Percentiles rank a stretch among this genome's conserved stretches.
phyloP scores from a whole-genome alignment of 1,140 invertebrate species.

The Lasioglossum albipes region DNA sequence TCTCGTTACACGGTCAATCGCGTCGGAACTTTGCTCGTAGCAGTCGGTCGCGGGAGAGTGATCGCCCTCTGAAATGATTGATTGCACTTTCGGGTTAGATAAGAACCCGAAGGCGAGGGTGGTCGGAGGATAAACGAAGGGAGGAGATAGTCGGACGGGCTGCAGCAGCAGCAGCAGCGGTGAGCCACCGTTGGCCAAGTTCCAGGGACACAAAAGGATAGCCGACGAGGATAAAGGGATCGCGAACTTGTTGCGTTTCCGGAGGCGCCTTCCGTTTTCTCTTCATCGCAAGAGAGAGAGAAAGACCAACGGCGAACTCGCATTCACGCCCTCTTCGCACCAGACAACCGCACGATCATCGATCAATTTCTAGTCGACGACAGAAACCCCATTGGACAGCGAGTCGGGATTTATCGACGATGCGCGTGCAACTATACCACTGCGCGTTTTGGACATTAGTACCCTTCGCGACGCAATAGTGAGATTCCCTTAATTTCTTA shows the following conservation, averaged over 20 bases:
- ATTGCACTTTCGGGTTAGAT: slow-evolving; percentile 26
- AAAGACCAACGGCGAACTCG: neutral
- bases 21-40: slow-evolving; percentile 11
- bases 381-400: no score
- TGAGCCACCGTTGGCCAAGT: slow-evolving; percentile 61
- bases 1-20: slow-evolving; percentile 14
- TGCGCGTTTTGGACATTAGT: no score
- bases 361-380: neutral
- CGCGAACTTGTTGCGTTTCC: slow-evolving; percentile 70
- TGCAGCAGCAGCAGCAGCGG: slow-evolving; percentile 8
- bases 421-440: no score
- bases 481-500: no score
- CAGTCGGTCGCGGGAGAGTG: neutral
- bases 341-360: neutral
- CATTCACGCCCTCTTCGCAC: neutral
- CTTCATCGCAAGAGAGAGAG: slow-evolving; percentile 1
- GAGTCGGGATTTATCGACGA: no score
- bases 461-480: no score
- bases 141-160: neutral
- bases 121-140: neutral
- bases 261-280: slow-evolving; percentile 42
- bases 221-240: slow-evolving; percentile 44
- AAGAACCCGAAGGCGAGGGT: neutral
- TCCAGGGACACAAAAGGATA: slow-evolving; percentile 68
- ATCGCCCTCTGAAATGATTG: slow-evolving; percentile 21